Conservation (phyloP, 2,888 invertebrate species). For the Agonopterix arenella region DNA sequence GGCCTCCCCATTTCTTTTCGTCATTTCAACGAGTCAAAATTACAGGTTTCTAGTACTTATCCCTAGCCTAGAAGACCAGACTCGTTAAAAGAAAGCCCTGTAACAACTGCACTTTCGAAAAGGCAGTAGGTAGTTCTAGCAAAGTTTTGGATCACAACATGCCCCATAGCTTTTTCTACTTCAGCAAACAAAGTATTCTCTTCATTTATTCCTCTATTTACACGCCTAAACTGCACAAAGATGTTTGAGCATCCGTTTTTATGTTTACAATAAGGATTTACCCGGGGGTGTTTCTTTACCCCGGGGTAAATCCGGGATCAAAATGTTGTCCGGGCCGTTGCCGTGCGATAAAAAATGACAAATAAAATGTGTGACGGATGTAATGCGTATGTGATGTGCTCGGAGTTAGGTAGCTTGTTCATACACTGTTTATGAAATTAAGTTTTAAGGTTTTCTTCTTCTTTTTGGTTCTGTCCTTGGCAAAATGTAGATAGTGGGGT, state of each 20-base stretch:
- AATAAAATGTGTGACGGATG: not conserved
- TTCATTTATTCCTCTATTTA: not conserved
- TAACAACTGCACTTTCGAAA: too few species aligned
- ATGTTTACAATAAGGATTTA: constrained; percentile 3
- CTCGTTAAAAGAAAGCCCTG: too few species aligned
- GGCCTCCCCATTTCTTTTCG: too few species aligned
- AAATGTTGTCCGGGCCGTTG: not conserved
- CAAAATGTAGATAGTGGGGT: too few species aligned
- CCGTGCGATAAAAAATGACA: not conserved
- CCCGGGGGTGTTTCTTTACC: constrained; percentile 12
- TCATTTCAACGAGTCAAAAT: too few species aligned
- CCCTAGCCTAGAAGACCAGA: too few species aligned
- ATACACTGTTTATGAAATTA: too few species aligned
- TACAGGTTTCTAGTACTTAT: too few species aligned
- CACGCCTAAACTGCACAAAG: not conserved
- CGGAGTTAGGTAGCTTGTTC: too few species aligned
- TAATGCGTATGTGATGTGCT: not conserved
- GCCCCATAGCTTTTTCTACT: not conserved
- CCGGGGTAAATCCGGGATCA: not conserved
- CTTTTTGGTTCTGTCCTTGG: too few species aligned
- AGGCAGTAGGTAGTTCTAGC: too few species aligned
- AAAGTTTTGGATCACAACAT: not conserved
- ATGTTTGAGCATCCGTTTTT: not conserved
- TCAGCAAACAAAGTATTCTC: not conserved
- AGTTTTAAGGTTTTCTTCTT: too few species aligned